Percentiles rank a stretch among this genome's conserved stretches.
phyloP scores from a whole-genome alignment of 2,888 invertebrate genomes.

The Calliopum simillimum region DNA sequence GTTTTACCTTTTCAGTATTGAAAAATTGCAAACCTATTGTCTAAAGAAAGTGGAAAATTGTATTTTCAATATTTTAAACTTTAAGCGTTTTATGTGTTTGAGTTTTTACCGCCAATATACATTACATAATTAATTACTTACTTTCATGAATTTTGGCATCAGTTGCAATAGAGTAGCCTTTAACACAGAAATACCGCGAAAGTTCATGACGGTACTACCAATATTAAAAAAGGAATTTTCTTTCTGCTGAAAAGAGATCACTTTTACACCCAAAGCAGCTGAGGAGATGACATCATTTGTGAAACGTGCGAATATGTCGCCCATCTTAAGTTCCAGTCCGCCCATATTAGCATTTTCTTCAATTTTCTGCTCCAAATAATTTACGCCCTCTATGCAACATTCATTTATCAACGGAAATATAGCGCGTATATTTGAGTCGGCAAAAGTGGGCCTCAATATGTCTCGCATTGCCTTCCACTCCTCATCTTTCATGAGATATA shows the following conservation, averaged over 20 bases:
- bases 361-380: conserved; percentile 48
- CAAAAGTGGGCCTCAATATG: conserved; percentile 67
- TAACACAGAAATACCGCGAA: conserved; percentile 48
- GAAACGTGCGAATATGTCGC: conserved; percentile 62
- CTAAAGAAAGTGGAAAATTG: conserved; percentile 22
- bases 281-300: conserved; percentile 68
- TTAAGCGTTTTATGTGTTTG: too few species aligned
- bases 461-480: conserved; percentile 67
- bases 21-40: conserved; percentile 62
- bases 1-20: conserved; percentile 55
- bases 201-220: conserved; percentile 68
- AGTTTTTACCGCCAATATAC: neutral
- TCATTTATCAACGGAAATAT: conserved; percentile 67
- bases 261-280: conserved; percentile 68
- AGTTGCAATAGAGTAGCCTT: conserved; percentile 51
- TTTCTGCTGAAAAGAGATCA: conserved; percentile 69
- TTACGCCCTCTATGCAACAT: conserved; percentile 56
- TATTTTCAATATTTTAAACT: conserved; percentile 31
- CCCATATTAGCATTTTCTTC: neutral
- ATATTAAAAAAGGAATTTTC: conserved; percentile 71
- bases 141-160: conserved; percentile 54
- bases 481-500: conserved; percentile 67
- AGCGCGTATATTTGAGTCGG: conserved; percentile 68
- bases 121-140: conserved; percentile 38
- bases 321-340: conserved; percentile 62